A percentile compares a stretch with the other conserved stretches of the same genome.
Evolutionary conservation across 1,140 invertebrate genomes (phyloP).

Genomic region (Whitmania pigra): DNA sequence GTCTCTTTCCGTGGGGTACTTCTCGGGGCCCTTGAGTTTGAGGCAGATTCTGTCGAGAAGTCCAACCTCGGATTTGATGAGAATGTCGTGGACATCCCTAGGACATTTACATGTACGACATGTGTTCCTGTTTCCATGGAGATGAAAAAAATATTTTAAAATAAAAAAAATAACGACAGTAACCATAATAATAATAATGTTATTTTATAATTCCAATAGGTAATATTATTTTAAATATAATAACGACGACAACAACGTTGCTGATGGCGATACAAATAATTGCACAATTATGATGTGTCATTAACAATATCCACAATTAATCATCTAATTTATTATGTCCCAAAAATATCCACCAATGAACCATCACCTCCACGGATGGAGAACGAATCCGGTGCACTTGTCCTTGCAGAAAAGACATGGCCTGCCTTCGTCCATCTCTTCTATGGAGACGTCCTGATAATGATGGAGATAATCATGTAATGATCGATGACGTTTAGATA

Average conservation of each 20-base stretch:
- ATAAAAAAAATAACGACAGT: too few species aligned
- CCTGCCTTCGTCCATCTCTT: slow-evolving; percentile 68
- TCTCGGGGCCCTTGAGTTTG: slow-evolving; percentile 34
- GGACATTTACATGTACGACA: slow-evolving; percentile 78
- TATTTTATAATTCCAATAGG: too few species aligned
- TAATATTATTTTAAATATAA: too few species aligned
- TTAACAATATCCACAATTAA: too few species aligned
- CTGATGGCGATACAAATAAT: too few species aligned
- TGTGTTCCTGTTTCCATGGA: slow-evolving; percentile 53
- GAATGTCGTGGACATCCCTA: slow-evolving; percentile 67
- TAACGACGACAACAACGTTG: too few species aligned
- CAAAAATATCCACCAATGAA: neutral
- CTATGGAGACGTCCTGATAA: slow-evolving; percentile 62
- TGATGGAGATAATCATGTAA: too few species aligned
- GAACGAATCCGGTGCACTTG: slow-evolving; percentile 62
- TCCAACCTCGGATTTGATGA: slow-evolving; percentile 71
- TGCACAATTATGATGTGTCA: too few species aligned
- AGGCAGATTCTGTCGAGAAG: slow-evolving; percentile 66
- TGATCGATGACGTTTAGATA: neutral
- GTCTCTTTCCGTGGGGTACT: slow-evolving; percentile 38
- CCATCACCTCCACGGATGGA: slow-evolving; percentile 69
- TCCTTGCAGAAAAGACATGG: slow-evolving; percentile 67
- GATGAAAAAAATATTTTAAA: too few species aligned
- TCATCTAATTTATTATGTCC: neutral
- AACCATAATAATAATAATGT: too few species aligned